Conservation (phyloP, 1,140 invertebrate species). For the Sitobion miscanthi region DNA sequence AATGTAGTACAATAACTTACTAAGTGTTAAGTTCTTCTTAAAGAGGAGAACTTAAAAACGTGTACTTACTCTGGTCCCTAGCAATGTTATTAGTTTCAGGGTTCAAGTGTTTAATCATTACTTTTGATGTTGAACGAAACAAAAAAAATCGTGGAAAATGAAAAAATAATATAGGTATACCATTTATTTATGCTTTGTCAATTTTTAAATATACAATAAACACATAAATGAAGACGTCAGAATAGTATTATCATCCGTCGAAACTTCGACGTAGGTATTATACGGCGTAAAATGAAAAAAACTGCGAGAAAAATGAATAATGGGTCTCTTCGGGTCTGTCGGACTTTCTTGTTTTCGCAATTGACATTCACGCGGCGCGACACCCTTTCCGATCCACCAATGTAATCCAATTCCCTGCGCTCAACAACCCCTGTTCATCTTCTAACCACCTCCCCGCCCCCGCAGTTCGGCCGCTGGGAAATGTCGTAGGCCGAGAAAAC, state of each 20-base stretch:
- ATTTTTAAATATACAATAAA: neutral
- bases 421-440: neutral
- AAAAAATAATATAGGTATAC: neutral
- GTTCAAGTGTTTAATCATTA: neutral
- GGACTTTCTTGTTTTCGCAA: constrained; percentile 51
- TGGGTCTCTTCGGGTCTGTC: constrained; percentile 28
- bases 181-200: neutral
- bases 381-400: constrained; percentile 4
- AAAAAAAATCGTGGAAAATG: neutral
- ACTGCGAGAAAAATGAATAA: constrained; percentile 46
- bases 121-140: neutral
- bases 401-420: constrained; percentile 48
- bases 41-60: neutral
- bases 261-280: neutral
- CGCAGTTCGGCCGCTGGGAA: neutral
- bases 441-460: too few relatives aligned
- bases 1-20: neutral
- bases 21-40: neutral
- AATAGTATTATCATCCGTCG: neutral
- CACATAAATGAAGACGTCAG: neutral
- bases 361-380: constrained; percentile 51
- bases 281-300: neutral
- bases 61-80: neutral
- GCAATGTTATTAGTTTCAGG: neutral
- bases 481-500: constrained; percentile 36